phyloP scores from a whole-genome alignment of 2,797 vertebrate genomes.

The Aphelocoma californica region DNA sequence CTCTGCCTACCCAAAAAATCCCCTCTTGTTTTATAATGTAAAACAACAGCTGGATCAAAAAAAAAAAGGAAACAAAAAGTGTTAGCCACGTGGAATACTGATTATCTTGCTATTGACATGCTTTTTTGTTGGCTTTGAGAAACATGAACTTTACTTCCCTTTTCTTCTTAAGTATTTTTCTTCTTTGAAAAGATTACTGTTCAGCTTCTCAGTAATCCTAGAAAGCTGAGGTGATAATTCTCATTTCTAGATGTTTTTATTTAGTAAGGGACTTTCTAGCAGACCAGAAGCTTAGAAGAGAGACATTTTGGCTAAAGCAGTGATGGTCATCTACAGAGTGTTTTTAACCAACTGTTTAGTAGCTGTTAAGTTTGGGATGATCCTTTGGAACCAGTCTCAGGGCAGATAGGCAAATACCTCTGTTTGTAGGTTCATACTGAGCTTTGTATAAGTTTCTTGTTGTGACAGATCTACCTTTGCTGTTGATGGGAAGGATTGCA shows the following conservation, averaged over 20 bases:
- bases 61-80: not conserved
- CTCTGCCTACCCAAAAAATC: not conserved
- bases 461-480: conserved; percentile 85
- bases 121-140: not conserved
- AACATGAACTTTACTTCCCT: not conserved
- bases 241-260: not conserved
- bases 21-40: not conserved
- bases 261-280: not conserved
- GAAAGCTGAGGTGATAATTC: not conserved
- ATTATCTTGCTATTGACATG: not conserved
- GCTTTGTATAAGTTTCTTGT: not conserved
- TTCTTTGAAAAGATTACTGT: not conserved
- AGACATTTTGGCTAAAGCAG: not conserved
- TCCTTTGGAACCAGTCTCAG: not conserved
- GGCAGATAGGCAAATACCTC: not conserved
- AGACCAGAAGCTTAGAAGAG: not conserved
- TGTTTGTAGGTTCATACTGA: not conserved
- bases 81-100: not conserved
- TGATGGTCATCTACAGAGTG: not conserved
- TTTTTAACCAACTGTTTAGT: not conserved
- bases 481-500: conserved; percentile 87
- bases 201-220: not conserved
- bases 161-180: not conserved
- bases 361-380: not conserved
- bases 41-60: not conserved